phyloP scores from a whole-genome alignment of 2,113 vertebrate species.

The Holacanthus passer region DNA sequence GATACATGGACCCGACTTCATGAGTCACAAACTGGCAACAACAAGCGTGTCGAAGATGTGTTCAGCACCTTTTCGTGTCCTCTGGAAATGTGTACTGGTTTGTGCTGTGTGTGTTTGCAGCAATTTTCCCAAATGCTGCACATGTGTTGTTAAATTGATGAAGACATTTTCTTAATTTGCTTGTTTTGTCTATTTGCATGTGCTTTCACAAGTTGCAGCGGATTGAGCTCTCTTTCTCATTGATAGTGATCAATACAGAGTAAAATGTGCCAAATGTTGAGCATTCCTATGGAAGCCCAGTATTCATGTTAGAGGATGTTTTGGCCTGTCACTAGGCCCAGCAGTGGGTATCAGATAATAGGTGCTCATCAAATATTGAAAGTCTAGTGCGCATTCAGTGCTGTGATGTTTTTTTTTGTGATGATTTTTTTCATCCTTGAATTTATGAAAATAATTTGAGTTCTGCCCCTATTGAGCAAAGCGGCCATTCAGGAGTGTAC shows the following conservation, averaged over 20 bases:
- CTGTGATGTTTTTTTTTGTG: constrained; percentile 11
- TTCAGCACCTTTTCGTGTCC: too few species aligned
- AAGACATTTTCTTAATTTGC: too few species aligned
- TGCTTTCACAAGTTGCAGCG: too few species aligned
- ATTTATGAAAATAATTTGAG: constrained; percentile 17
- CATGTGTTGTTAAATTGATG: too few species aligned
- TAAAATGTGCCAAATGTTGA: neutral
- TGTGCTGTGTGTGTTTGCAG: too few species aligned
- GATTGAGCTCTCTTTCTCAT: neutral
- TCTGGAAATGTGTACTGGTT: too few species aligned
- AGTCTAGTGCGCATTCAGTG: neutral
- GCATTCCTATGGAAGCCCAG: neutral
- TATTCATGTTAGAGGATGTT: neutral
- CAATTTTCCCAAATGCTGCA: too few species aligned
- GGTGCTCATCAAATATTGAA: neutral
- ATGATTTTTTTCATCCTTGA: neutral
- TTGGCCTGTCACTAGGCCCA: neutral
- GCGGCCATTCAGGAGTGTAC: neutral
- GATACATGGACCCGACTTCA: too few species aligned
- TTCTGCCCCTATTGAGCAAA: constrained; percentile 3
- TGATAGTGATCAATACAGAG: neutral
- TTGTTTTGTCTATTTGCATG: too few species aligned
- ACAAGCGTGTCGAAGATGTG: too few species aligned
- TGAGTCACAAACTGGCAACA: too few species aligned
- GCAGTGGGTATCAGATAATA: neutral